phyloP scores from a whole-genome alignment of 2,797 vertebrate species.

The Siniperca obscura region DNA sequence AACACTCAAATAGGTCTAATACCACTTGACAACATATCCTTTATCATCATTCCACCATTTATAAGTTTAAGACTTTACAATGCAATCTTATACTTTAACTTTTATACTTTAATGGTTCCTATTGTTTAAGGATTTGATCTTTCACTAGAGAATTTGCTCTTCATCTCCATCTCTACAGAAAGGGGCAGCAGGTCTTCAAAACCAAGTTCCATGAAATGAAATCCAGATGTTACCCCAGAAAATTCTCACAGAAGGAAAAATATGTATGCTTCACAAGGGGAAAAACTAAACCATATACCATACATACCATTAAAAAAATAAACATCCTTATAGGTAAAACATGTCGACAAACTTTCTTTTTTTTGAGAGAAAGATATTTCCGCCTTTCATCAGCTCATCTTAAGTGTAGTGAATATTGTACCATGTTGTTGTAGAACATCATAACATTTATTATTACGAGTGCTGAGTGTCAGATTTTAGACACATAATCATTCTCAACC shows the following conservation, averaged over 20 bases:
- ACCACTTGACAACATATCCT: neutral
- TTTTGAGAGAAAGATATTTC: neutral
- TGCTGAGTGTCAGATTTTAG: conserved; percentile 11
- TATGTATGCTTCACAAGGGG: conserved; percentile 9
- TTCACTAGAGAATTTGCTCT: conserved; percentile 20
- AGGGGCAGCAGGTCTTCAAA: conserved; percentile 34
- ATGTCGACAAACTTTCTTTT: neutral
- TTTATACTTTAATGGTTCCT: too few species aligned
- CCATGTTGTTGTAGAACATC: neutral
- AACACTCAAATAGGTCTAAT: neutral
- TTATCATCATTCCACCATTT: neutral
- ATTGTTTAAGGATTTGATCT: conserved; percentile 18
- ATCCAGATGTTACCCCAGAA: conserved; percentile 67
- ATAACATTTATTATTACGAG: neutral
- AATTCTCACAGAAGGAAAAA: conserved; percentile 36
- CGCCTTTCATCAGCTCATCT: neutral
- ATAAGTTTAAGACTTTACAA: neutral
- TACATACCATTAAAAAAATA: conserved; percentile 23
- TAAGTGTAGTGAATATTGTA: neutral
- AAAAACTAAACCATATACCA: conserved; percentile 13
- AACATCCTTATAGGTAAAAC: conserved; percentile 3
- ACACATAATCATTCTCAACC: neutral
- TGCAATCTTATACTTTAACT: neutral
- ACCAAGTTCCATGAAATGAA: conserved; percentile 44
- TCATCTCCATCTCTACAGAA: conserved; percentile 16